Conservation (phyloP, 2,797 vertebrate genomes). For the Amblyraja radiata region DNA sequence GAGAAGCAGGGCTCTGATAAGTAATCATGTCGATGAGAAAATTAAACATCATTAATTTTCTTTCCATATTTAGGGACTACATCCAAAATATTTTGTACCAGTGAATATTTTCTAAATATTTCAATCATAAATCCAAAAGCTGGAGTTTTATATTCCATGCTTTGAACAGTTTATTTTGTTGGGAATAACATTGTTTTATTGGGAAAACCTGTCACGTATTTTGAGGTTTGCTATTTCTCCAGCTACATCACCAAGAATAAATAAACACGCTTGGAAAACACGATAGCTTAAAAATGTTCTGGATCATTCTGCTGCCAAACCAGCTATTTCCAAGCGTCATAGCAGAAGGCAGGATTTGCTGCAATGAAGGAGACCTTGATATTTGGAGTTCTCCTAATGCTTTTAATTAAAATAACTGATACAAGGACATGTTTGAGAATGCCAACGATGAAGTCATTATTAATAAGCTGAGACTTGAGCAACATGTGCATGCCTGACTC, state of each 20-base stretch:
- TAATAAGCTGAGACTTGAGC: too few species aligned
- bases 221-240: not conserved
- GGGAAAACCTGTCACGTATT: not conserved
- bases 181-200: not conserved
- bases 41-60: not conserved
- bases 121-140: not conserved
- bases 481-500: too few species aligned
- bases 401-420: too few species aligned
- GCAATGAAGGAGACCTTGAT: not conserved
- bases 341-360: not conserved
- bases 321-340: not conserved
- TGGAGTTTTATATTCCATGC: not conserved
- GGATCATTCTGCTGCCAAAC: not conserved
- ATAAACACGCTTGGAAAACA: not conserved
- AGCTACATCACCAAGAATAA: not conserved
- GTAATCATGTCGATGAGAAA: too few species aligned
- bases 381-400: not conserved
- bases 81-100: not conserved
- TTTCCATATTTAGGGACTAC: not conserved
- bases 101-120: not conserved
- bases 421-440: too few species aligned
- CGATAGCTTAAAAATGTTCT: not conserved
- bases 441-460: too few species aligned
- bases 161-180: not conserved
- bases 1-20: not conserved